Conservation (phyloP, 2,113 vertebrate species). For the Limnothrissa miodon region DNA sequence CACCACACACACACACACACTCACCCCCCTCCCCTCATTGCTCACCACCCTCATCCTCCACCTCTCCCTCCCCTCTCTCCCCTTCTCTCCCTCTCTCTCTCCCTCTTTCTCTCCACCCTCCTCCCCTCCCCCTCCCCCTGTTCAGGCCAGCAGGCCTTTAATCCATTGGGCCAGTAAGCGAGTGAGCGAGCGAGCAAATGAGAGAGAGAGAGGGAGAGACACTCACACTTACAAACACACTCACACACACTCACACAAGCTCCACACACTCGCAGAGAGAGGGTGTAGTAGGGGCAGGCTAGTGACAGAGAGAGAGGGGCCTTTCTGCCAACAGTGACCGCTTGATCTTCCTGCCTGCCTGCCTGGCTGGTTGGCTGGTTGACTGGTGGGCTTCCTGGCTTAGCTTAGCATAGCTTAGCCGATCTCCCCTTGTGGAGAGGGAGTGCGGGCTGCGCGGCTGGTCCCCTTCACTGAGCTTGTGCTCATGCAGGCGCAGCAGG, state of each 20-base stretch:
- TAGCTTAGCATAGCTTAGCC: background rate
- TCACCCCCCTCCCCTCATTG: constrained; percentile 51
- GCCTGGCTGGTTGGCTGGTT: constrained; percentile 29
- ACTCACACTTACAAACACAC: background rate
- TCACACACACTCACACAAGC: background rate
- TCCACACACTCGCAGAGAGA: constrained; percentile 8
- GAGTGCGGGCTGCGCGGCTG: background rate
- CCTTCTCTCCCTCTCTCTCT: constrained; percentile 54
- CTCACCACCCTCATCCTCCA: constrained; percentile 66
- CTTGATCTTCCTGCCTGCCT: background rate
- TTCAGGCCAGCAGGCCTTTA: constrained; percentile 71
- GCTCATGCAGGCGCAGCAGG: constrained; percentile 84
- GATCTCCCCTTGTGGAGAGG: too few relatives aligned
- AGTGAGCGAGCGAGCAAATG: constrained; percentile 46
- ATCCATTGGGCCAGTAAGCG: constrained; percentile 73
- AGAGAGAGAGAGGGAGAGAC: constrained; percentile 40
- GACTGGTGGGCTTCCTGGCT: background rate
- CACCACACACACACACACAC: constrained; percentile 25
- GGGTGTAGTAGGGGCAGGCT: background rate
- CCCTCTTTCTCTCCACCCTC: constrained; percentile 51
- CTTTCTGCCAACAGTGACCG: background rate
- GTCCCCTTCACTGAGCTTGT: constrained; percentile 31
- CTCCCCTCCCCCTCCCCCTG: constrained; percentile 63
- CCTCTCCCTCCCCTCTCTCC: constrained; percentile 49
- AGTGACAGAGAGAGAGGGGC: constrained; percentile 30